Evolutionary conservation across 2,797 vertebrate species (phyloP), one percentile per base, ranked within the genome.

Genomic region (Oryzias dopingdopingensis): DNA sequence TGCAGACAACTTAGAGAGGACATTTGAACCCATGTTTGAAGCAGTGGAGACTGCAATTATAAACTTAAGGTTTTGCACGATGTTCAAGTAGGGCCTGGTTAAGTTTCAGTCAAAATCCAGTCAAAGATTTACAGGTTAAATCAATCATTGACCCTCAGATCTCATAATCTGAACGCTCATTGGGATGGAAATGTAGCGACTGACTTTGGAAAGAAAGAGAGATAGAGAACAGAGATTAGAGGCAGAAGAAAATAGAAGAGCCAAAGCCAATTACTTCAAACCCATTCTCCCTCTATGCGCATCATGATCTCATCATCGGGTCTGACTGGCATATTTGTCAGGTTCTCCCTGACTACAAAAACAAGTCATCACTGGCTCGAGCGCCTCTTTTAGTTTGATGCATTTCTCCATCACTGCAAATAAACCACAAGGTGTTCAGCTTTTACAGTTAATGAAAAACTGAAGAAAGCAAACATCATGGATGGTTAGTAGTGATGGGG

Each of bases 121-220:
- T 29, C 5, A 53, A 45, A 23, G 14, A 49, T 51, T 67, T 26
- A 54, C 44, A 50, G n/a, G 22, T n/a, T 47, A 56, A 16, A 22
- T 2, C 1, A 26, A 44, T 67, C 51, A 61, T 45, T 57, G 60
- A 83, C 82, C 88, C 80, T 91, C 87, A 90, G 85, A 88, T 90
- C 88, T 89, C 88, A 91, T 90, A 88, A 89, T 88, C 85, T 89
- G 48, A 82, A 85, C 56, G 76, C 84, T 90, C 86, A 89, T 79
- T 42, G 81, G 86, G 87, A 76, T 10, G 46, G 46, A 65, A 73
- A 59, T 51, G 65, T 72, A 82, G 79, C 49, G 37, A 52, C 61
- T 44, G 59, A 72, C 72, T 80, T 84, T 73, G 65, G 56, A 43
- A 67, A 52, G 66, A 58, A 26, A 70, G 52, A 29, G 32, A 37